Conservation (phyloP, 2,113 vertebrate species). For the Scalopus aquaticus region DNA sequence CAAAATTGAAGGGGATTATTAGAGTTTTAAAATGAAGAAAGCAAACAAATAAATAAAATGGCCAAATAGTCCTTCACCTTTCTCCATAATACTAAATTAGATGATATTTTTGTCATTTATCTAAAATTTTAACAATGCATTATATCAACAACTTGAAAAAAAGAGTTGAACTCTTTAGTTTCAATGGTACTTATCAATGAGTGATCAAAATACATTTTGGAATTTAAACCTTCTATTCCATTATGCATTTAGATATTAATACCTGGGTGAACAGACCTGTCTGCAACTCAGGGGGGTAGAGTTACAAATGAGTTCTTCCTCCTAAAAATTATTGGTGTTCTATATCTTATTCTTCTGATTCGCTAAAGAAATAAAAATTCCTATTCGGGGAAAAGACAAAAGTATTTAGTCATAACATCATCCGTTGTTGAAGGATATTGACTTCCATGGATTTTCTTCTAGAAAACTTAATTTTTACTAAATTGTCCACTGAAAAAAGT, state of each 20-base stretch:
- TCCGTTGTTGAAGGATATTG: slow-evolving; percentile 53
- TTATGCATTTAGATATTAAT: slow-evolving; percentile 85
- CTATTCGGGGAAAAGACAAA: slow-evolving; percentile 61
- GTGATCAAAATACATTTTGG: slow-evolving; percentile 83
- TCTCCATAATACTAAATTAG: slow-evolving; percentile 57
- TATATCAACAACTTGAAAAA: slow-evolving; percentile 65
- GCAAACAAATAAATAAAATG: slow-evolving; percentile 20
- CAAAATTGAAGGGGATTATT: slow-evolving; percentile 70
- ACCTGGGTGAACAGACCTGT: slow-evolving; percentile 84
- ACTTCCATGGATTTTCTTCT: slow-evolving; percentile 47
- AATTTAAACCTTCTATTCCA: slow-evolving; percentile 84
- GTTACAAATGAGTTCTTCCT: slow-evolving; percentile 83
- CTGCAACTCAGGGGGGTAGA: slow-evolving; percentile 79
- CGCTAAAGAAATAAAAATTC: slow-evolving; percentile 51
- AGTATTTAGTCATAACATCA: slow-evolving; percentile 67
- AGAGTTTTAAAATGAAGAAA: slow-evolving; percentile 46
- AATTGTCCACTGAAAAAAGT: slow-evolving; percentile 23
- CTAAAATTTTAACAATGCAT: slow-evolving; percentile 80
- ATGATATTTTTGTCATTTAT: slow-evolving; percentile 72
- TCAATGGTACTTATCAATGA: slow-evolving; percentile 78
- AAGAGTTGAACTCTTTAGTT: slow-evolving; percentile 75
- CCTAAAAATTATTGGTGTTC: slow-evolving; percentile 81
- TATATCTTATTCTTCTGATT: slow-evolving; percentile 72
- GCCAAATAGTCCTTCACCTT: slow-evolving; percentile 55
- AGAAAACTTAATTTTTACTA: not conserved